A percentile compares a stretch with the other conserved stretches of the same genome.
Conservation (phyloP, 2,113 vertebrate genomes). For the Malurus elegans region DNA sequence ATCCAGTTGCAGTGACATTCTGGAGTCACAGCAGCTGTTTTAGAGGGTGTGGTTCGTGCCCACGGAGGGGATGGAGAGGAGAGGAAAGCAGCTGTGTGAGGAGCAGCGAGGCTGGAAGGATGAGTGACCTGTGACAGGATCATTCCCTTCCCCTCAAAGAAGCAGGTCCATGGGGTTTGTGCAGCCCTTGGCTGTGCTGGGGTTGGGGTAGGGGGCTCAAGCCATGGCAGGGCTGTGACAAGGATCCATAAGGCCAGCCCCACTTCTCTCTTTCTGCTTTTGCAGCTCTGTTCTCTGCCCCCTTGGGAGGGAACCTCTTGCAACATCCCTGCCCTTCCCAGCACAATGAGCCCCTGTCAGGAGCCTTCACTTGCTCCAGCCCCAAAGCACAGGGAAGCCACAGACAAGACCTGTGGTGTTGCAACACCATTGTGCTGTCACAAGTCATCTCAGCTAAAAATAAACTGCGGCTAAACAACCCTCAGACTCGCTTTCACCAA, state of each 20-base stretch:
- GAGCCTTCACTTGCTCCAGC: neutral
- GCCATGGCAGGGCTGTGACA: neutral
- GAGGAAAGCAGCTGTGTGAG: neutral
- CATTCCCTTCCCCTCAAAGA: neutral
- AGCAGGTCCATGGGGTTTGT: neutral
- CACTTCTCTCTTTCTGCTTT: neutral
- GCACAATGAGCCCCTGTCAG: neutral
- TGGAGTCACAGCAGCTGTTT: neutral
- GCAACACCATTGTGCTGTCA: neutral
- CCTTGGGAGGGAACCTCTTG: neutral
- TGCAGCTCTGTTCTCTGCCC: neutral
- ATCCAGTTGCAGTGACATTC: fast-evolving
- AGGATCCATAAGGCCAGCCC: neutral
- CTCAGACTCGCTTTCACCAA: neutral
- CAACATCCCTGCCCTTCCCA: neutral
- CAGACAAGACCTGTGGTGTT: conserved; percentile 2
- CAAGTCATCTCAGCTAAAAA: conserved; percentile 21
- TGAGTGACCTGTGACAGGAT: neutral
- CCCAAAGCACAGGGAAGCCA: neutral
- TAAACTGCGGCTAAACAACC: neutral
- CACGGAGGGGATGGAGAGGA: neutral
- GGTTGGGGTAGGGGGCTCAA: fast-evolving
- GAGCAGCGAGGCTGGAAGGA: neutral
- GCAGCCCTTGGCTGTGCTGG: neutral
- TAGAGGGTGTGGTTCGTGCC: neutral